Evolutionary conservation across 2,888 invertebrate species (phyloP), one percentile per base, ranked within the genome.

Genomic region (Heterodera filipjevi): DNA sequence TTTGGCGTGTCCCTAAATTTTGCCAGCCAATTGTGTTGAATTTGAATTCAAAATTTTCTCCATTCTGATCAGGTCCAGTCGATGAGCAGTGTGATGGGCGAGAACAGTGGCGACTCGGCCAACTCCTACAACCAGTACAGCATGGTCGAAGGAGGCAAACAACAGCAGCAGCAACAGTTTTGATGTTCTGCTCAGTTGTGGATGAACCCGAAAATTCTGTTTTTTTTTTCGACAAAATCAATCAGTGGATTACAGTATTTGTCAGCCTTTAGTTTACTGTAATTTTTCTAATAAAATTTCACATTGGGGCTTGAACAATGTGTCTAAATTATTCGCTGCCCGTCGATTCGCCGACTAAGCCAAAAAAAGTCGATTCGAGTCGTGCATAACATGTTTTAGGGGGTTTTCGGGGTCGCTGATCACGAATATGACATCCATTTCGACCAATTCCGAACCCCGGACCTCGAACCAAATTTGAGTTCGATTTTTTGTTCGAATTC

Each of bases 111-210:
- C 59, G 27, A 59, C 59, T 8, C 59, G 59, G 53, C 53, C 53
- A 53, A 53, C 53, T 6, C 53, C 19, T 59, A 59, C 59, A 59
- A 59, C 59, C n/a, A 59, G 59, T 59, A 59, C 59, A 59, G 59
- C 27, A 27, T 59, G 59, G 59, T 59, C 27, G 59, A 22, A 6
- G 59, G 59, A n/a, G n/a, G n/a, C n/a, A n/a, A n/a, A 27, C 59
- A 59, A 27, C 59, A 59, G 10, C 59, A 59, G 59, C 27, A 59
- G 12, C 49, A 49, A 16, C 19, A 59, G 59, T 22, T 5, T n/a
- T 10, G 59, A 59, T 27, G 59, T 3, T 27, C 27, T 53, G 53
- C 6, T 53, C 1, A 8, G 59, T 6, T 27, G 59, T 0, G 27
- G 27, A 59, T 10, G 8, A 27, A 27, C 5, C n/a, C 8, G 59